Evolutionary conservation across 2,797 vertebrate genomes (phyloP).

Genomic region (Pitangus sulphuratus): DNA sequence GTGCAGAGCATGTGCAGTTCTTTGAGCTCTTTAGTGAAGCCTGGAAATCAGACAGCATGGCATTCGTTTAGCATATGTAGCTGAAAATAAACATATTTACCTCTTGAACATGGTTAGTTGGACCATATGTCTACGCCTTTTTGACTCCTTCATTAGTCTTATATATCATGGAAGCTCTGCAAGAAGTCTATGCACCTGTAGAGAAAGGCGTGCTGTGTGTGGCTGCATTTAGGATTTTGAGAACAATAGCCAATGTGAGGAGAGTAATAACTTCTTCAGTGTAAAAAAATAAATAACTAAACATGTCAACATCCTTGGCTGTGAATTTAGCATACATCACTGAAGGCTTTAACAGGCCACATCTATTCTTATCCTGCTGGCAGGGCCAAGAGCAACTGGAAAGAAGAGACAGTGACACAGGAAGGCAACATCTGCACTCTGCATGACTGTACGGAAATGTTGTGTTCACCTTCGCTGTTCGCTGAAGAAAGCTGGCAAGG

Average conservation of each 20-base stretch:
- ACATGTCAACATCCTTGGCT: neutral
- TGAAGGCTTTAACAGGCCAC: neutral
- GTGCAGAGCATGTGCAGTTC: neutral
- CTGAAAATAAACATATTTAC: neutral
- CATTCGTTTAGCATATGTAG: fast-evolving
- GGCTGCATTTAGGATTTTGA: neutral
- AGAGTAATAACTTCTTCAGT: neutral
- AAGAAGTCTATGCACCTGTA: neutral
- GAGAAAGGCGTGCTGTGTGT: neutral
- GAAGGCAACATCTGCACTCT: neutral
- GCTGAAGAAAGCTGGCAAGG: neutral
- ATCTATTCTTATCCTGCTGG: neutral
- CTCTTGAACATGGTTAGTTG: neutral
- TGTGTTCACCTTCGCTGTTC: neutral
- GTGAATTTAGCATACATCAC: neutral
- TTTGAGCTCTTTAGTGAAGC: neutral
- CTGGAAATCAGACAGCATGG: neutral
- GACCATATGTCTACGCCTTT: neutral
- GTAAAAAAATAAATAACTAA: neutral
- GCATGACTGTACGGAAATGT: neutral
- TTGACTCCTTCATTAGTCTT: neutral
- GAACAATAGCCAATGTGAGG: neutral
- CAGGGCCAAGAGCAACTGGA: neutral
- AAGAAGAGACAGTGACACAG: neutral
- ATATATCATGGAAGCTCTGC: neutral